These are phyloP conservation scores for Smutsia temminckii DNA, from an alignment of 2,797 vertebrate genomes.

Conservation along the genomic window DNA sequence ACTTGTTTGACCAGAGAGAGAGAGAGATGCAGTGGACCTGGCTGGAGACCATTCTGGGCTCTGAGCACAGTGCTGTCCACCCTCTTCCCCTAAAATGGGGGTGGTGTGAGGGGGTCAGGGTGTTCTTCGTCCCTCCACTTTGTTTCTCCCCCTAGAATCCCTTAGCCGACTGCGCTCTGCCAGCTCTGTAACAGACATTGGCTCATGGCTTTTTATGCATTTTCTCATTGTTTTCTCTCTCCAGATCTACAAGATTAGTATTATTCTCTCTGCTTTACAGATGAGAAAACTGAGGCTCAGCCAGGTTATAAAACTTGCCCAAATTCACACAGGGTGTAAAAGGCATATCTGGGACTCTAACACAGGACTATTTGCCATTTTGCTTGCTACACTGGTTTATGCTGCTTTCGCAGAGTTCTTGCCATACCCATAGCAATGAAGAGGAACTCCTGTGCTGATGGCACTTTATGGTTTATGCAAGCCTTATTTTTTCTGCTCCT, in stretches of 20 bases:
- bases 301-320: not conserved
- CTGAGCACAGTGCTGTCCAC: not conserved
- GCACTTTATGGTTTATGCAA: conserved; percentile 39
- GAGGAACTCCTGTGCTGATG: conserved; percentile 44
- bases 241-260: not conserved
- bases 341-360: conserved; percentile 19
- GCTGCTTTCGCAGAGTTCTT: conserved; percentile 53
- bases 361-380: conserved; percentile 33
- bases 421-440: conserved; percentile 64
- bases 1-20: conserved; percentile 62
- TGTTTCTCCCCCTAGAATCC: not conserved
- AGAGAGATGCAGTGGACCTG: not conserved
- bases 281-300: conserved; percentile 59
- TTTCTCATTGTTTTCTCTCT: not conserved
- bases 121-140: not conserved
- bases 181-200: not conserved
- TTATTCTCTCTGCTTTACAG: conserved; percentile 34
- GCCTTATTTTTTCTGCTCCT: conserved; percentile 19
- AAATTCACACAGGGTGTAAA: not conserved
- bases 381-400: not conserved
- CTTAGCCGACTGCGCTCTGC: not conserved
- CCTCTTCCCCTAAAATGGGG: not conserved
- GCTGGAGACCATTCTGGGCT: conserved; percentile 14
- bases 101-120: not conserved
- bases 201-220: not conserved